Evolutionary conservation across 2,797 vertebrate species (phyloP).

Genomic region (Pangasius macronema): DNA sequence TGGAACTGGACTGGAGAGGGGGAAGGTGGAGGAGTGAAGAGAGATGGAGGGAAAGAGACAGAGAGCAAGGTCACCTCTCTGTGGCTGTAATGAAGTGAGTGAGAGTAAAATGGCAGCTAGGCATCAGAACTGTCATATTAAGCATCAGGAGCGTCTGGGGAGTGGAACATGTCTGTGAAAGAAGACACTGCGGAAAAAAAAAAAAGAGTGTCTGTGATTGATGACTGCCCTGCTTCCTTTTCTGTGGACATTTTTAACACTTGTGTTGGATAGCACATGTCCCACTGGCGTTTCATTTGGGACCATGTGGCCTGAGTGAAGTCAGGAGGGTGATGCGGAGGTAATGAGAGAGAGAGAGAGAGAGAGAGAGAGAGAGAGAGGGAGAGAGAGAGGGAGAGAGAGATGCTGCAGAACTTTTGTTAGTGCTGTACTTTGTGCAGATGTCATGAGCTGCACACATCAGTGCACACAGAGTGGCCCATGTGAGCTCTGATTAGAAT

Average conservation of each 20-base stretch:
- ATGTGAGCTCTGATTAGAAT: conserved; percentile 12
- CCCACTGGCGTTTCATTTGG: conserved; percentile 19
- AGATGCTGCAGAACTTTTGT: background rate
- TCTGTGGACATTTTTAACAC: conserved; percentile 58
- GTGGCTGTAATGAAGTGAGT: conserved; percentile 73
- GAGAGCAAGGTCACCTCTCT: conserved; percentile 74
- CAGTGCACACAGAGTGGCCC: conserved; percentile 6
- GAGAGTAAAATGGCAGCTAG: conserved; percentile 57
- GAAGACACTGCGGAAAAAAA: conserved; percentile 49
- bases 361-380: conserved; percentile 13
- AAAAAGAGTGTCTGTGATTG: conserved; percentile 63
- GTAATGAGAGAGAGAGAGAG: conserved; percentile 30
- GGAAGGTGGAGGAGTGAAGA: conserved; percentile 58
- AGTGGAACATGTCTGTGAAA: conserved; percentile 35
- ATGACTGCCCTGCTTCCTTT: conserved; percentile 62
- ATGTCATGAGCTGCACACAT: background rate
- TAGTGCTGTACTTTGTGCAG: background rate
- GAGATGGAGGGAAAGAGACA: conserved; percentile 52
- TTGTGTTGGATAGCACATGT: conserved; percentile 61
- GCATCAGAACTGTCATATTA: conserved; percentile 58
- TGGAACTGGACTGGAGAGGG: conserved; percentile 64
- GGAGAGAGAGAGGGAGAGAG: conserved; percentile 14
- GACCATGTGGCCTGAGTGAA: conserved; percentile 12
- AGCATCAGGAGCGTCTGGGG: conserved; percentile 51
- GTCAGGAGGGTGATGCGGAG: conserved; percentile 18